A percentile compares a stretch with the other conserved stretches of the same genome.
Conservation (phyloP, 1,140 invertebrate species). For the Euwallacea fornicatus region DNA sequence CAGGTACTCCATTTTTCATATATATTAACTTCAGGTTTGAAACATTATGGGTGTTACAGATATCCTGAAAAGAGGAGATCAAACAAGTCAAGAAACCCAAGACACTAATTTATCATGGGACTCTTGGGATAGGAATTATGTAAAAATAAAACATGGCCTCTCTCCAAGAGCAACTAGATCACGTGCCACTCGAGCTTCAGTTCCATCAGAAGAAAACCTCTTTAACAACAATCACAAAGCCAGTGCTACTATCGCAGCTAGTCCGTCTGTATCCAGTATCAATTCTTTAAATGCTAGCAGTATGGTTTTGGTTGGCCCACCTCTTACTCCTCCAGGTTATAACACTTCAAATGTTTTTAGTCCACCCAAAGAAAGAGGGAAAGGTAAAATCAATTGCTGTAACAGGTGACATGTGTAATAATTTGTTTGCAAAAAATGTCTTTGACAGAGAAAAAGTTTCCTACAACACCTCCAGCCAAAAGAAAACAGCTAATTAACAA, state of each 20-base stretch:
- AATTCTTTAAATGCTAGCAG: slow-evolving; percentile 50
- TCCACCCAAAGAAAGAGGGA: slow-evolving; percentile 42
- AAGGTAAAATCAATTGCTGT: slow-evolving; percentile 39
- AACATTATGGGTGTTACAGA: slow-evolving; percentile 54
- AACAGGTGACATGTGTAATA: slow-evolving; percentile 18
- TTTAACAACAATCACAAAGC: slow-evolving; percentile 56
- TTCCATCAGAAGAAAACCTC: slow-evolving; percentile 65
- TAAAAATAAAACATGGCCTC: slow-evolving; percentile 52
- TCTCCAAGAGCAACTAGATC: slow-evolving; percentile 63
- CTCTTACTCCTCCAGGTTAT: slow-evolving; percentile 50
- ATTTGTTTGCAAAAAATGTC: not conserved
- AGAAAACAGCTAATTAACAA: slow-evolving; percentile 68
- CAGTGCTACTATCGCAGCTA: slow-evolving; percentile 48
- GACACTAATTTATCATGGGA: slow-evolving; percentile 86
- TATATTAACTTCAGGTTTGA: not conserved
- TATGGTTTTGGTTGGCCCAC: slow-evolving; percentile 46
- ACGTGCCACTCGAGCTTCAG: slow-evolving; percentile 58
- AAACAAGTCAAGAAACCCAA: slow-evolving; percentile 55
- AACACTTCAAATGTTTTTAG: slow-evolving; percentile 33
- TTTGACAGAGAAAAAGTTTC: slow-evolving; percentile 62
- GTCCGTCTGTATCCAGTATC: slow-evolving; percentile 52
- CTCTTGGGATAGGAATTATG: slow-evolving; percentile 74
- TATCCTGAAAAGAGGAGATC: slow-evolving; percentile 58
- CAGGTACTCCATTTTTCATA: slow-evolving; percentile 58
- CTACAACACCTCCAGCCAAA: slow-evolving; percentile 76